Evolutionary conservation across 2,113 vertebrate species (phyloP), one percentile per base, ranked within the genome.

Genomic region (Sorex araneus): DNA sequence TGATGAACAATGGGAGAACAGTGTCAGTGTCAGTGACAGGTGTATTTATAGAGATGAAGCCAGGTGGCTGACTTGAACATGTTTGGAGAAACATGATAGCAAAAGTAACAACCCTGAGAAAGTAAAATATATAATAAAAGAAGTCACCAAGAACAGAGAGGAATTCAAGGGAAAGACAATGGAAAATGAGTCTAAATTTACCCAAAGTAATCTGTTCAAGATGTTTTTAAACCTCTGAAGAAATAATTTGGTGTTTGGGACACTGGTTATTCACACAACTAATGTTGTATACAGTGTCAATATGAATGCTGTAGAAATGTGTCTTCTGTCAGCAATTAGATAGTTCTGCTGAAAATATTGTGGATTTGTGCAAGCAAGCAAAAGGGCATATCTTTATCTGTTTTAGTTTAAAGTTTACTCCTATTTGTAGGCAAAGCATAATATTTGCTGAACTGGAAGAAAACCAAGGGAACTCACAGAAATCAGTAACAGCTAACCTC

Each of bases 331-430:
- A 19, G 1, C 30, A 25, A 36, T 25, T 66, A 28, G 12, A 66
- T 63, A 60, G 15, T 87, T 77, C 25, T 21, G 50, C 45, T 9
- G 11, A 18, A 4, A 77, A 18, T 2, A 28, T 40, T 43, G 1
- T 36, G 25, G 47, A 28, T 91, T 10, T 85, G 76, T 82, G n/a
- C 32, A 71, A 32, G 21, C 57, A 60, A 84, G 54, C 79, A 75
- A 12, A 15, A 87, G 76, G 11, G 28, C 10, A 30, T 40, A n/a
- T 34, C 74, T 81, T 78, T 73, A 80, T 60, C 7, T 63, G 21
- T 71, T 92, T 91, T 85, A 76, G 71, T 81, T 89, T 43, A 43
- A 91, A 79, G 45, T 50, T 30, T 71, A 64, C 85, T 90, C 4
- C n/a, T 87, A 2, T 64, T 50, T 67, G 60, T 74, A 60, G 60